Evolutionary conservation across 2,113 vertebrate species (phyloP).

Genomic region (Naja naja): DNA sequence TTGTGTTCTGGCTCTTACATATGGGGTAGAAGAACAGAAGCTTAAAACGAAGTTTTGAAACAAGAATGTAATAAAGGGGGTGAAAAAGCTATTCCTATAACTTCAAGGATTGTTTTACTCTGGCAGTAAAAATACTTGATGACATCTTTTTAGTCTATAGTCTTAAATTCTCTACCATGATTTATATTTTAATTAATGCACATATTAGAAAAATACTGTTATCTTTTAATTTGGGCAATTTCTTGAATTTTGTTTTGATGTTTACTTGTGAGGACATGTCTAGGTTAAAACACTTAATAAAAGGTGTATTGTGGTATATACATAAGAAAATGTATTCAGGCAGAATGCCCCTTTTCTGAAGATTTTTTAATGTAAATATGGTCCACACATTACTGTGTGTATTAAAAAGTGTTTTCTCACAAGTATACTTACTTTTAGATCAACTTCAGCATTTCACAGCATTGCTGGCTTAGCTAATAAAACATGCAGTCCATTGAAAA

Average conservation of each 20-base stretch:
- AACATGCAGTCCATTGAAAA: neutral
- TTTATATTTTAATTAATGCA: too few relatives aligned
- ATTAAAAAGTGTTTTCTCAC: neutral
- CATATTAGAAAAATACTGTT: neutral
- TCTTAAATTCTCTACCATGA: neutral
- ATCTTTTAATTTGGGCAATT: neutral
- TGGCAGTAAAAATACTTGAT: neutral
- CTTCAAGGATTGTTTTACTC: neutral
- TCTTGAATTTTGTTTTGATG: neutral
- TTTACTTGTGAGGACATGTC: neutral
- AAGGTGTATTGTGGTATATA: neutral
- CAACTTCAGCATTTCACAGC: neutral
- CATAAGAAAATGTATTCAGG: neutral
- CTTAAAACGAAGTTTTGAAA: neutral
- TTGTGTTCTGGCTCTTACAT: neutral
- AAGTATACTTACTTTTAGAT: neutral
- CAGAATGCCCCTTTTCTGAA: neutral
- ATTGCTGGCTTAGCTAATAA: neutral
- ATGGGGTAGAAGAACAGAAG: neutral
- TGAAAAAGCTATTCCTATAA: neutral
- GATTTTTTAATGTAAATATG: neutral
- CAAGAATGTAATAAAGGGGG: neutral
- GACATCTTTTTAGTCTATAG: neutral
- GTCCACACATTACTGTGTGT: neutral
- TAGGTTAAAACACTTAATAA: neutral